Evolutionary conservation across 2,797 vertebrate species (phyloP).

Genomic region (Macropodus opercularis): DNA sequence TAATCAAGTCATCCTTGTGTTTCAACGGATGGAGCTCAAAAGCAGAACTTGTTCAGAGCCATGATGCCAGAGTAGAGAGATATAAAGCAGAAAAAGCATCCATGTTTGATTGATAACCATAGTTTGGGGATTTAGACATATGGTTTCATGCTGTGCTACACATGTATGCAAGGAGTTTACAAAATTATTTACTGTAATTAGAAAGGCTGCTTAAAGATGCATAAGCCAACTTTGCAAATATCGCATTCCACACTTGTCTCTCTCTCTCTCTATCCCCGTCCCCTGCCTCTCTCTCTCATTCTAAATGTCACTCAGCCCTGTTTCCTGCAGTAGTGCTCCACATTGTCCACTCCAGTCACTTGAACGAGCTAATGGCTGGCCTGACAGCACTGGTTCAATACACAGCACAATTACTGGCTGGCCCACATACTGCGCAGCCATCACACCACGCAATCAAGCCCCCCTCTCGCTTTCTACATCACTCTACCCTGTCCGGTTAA

Average conservation of each 20-base stretch:
- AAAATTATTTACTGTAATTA: neutral
- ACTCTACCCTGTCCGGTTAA: conserved; percentile 39
- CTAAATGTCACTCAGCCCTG: conserved; percentile 50
- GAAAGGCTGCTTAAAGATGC: conserved; percentile 17
- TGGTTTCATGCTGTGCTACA: no score
- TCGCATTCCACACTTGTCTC: conserved; percentile 14
- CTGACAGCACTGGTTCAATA: conserved; percentile 64
- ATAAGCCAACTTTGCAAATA: conserved; percentile 8
- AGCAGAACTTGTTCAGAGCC: no score
- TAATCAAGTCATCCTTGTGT: no score
- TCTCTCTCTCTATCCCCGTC: neutral
- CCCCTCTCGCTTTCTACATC: conserved; percentile 17
- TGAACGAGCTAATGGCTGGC: conserved; percentile 58
- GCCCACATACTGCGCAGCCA: conserved; percentile 32
- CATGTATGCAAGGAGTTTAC: no score
- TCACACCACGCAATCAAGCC: conserved; percentile 53
- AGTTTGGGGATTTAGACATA: no score
- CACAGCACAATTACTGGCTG: conserved; percentile 54
- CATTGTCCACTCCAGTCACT: conserved; percentile 45
- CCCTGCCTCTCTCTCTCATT: conserved; percentile 14
- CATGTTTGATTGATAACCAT: no score
- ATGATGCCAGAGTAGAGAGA: no score
- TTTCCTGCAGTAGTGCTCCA: conserved; percentile 26
- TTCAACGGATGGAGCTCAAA: no score
- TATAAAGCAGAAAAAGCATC: no score